Percentiles rank a stretch among this genome's conserved stretches.
Evolutionary conservation across 1,140 invertebrate species (phyloP).

Genomic region (Monochamus saltuarius): DNA sequence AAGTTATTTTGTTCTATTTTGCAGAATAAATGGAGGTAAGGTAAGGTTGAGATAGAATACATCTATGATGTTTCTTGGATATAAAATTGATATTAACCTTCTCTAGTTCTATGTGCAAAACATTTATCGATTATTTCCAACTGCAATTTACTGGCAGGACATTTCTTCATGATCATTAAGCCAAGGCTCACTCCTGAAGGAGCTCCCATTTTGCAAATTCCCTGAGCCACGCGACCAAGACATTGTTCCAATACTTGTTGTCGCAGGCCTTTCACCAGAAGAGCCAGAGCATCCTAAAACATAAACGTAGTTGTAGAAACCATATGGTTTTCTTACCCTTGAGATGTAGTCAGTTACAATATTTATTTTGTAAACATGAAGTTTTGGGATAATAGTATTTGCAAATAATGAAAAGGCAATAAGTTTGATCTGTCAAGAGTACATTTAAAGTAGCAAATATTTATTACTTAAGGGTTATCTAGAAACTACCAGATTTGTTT

Average conservation of each 20-base stretch:
- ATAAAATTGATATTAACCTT: slow-evolving; percentile 19
- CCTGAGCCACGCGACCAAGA: slow-evolving; percentile 57
- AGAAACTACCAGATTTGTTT: no score
- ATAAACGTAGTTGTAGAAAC: background rate
- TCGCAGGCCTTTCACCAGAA: slow-evolving; percentile 35
- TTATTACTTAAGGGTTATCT: no score
- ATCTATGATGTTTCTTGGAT: background rate
- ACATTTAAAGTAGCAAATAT: no score
- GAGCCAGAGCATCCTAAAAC: slow-evolving; percentile 27
- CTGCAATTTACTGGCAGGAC: slow-evolving; percentile 61
- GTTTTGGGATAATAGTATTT: no score
- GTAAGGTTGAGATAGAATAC: no score
- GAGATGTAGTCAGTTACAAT: no score
- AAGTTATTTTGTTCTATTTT: background rate
- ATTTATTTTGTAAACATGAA: no score
- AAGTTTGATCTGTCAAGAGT: no score
- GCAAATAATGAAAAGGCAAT: no score
- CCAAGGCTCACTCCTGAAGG: slow-evolving; percentile 60
- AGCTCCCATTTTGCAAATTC: slow-evolving; percentile 61
- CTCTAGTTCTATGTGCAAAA: slow-evolving; percentile 31
- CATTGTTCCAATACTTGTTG: slow-evolving; percentile 52
- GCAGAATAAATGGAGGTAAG: no score
- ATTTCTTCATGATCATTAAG: slow-evolving; percentile 66
- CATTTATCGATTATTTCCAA: slow-evolving; percentile 25
- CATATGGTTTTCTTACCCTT: no score